Percentiles rank a stretch among this genome's conserved stretches.
Conservation (phyloP, 1,140 invertebrate species). For the Archivesica marissinica region DNA sequence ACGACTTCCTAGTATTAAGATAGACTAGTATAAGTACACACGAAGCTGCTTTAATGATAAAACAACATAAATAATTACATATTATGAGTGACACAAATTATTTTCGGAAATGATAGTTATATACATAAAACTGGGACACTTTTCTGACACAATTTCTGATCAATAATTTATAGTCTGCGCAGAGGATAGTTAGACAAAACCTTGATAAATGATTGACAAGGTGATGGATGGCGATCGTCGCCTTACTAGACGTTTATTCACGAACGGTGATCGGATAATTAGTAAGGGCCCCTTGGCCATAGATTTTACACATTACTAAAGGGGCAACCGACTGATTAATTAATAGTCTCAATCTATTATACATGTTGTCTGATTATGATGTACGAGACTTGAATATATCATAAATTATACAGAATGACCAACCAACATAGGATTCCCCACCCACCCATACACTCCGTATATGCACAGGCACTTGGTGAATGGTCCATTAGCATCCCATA, state of each 20-base stretch:
- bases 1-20: too few relatives aligned
- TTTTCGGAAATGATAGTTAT: not conserved
- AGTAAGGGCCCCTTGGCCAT: conserved; percentile 5
- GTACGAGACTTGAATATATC: too few relatives aligned
- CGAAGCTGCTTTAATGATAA: not conserved
- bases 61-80: not conserved
- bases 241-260: conserved; percentile 36
- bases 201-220: not conserved
- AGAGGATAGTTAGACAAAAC: not conserved
- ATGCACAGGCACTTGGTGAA: too few relatives aligned
- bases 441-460: too few relatives aligned
- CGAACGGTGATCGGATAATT: conserved; percentile 23
- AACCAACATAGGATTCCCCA: too few relatives aligned
- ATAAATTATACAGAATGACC: too few relatives aligned
- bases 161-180: not conserved
- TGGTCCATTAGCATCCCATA: too few relatives aligned
- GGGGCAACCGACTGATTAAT: not conserved
- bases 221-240: not conserved
- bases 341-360: too few relatives aligned
- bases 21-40: too few relatives aligned
- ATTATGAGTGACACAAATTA: not conserved
- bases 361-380: too few relatives aligned
- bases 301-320: conserved; percentile 1
- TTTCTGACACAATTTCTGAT: not conserved
- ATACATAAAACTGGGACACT: not conserved